Base-by-base conservation (phyloP, 1,140 invertebrate species). In the Meteorus sp. region DNA sequence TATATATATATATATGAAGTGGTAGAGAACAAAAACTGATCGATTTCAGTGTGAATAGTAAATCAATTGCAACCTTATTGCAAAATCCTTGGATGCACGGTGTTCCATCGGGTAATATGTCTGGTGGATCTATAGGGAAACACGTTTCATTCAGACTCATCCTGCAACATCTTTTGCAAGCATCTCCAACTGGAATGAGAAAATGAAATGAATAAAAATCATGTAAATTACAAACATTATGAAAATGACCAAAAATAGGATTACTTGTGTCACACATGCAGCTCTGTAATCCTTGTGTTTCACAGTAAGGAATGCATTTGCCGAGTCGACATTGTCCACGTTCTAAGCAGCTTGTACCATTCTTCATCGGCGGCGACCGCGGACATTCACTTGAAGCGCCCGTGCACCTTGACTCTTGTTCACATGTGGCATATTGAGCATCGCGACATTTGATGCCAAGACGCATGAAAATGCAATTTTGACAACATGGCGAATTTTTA, bases 41-140 rank as follows among this genome's bases (percentile, higher is more conserved):
- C 56, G 7, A n/a, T 23, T 23, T 19, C 0, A 23, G 15, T 53
- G 9, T 11, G 44, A 55, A 62, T 31, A 19, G 55, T 58, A 11
- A 23, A 23, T 23, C 23, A 2, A 31, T 31, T 43, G 50, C 44
- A 81, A 93, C 92, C 80, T 92, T 90, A 75, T 95, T 94, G 74
- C 95, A 97, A 76, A 95, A 96, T 35, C 95, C 95, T 82, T 95
- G 93, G 70, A 96, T 93, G 74, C 95, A 98, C 1, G 95, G 94
- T 2, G 94, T 95, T 1, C 95, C 95, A 81, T 97, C 92, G 0
- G 93, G 90, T 47, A 97, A 81, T 60, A 92, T 90, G 75, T 94
- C 91, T 53, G 86, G 86, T 20, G 91, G 92, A 57, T 92, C 91
- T 31, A 94, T 89, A 0, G 93, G 91, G 67, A 91, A 91, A 70